Evolutionary conservation across 2,888 invertebrate genomes (phyloP), one percentile per base, ranked within the genome.

Genomic region (Tipula confusa): DNA sequence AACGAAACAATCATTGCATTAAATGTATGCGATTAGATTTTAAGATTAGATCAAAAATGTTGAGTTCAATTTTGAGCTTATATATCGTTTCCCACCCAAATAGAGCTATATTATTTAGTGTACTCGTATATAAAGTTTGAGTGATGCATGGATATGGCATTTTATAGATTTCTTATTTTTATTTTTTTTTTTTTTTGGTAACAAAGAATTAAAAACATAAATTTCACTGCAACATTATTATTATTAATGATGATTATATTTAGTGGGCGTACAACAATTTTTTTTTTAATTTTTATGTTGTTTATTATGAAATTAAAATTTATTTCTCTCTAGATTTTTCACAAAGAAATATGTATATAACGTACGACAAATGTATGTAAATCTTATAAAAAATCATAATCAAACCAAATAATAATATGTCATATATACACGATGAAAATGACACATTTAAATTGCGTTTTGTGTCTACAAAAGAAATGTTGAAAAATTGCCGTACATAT

Each of bases 151-250:
- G 6, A 33, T 64, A 9, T 64, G 64, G 64, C 64, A 64, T 64
- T 43, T 43, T 15, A 43, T 64, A 64, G 24, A 33, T 33, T 33
- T 33, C 11, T 33, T 33, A n/a, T n/a, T 33, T 33, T 33, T 33
- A 33, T 33, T 33, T 33, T 33, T 9, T 43, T n/a, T 48, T 43
- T 64, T 64, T 64, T 64, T 6, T 6, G 64, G 64, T 64, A 64
- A 64, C 64, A 64, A 64, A 64, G 64, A 64, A 64, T 64, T 64
- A 64, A 24, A 64, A 24, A 64, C 64, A 64, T 64, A 64, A 64
- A 64, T 64, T 64, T 64, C 64, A 64, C 64, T 64, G 64, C 64
- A 64, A 64, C 64, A 64, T 64, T 64, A 64, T 64, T 64, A 64
- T 64, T 64, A 64, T 64, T 64, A 64, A 64, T 64, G 64, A 64